A percentile compares a stretch with the other conserved stretches of the same genome.
Conservation (phyloP, 2,888 invertebrate species). For the Leptogaster cylindrica region DNA sequence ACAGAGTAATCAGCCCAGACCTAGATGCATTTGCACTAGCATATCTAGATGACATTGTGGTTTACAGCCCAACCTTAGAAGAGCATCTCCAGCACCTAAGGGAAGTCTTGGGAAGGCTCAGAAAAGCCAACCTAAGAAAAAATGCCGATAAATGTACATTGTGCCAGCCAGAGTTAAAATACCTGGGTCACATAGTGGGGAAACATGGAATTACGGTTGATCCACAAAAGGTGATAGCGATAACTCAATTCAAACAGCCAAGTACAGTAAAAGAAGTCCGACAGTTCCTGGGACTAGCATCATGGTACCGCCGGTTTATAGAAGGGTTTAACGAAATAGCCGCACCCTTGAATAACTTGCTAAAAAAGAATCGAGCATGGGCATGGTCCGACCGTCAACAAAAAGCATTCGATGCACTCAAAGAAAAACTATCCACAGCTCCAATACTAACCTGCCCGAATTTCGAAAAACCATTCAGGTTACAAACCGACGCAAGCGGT, state of each 20-base stretch:
- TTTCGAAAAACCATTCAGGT: background rate
- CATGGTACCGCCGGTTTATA: constrained; percentile 21
- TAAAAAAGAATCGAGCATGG: constrained; percentile 19
- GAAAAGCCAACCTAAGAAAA: background rate
- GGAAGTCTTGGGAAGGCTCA: too few species aligned
- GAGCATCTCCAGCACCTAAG: too few species aligned
- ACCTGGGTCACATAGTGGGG: constrained; percentile 11
- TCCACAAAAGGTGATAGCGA: constrained; percentile 14
- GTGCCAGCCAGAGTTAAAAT: background rate
- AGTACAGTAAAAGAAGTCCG: background rate
- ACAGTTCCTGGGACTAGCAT: background rate
- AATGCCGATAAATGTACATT: background rate
- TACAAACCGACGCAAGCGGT: background rate
- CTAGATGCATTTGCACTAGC: too few species aligned
- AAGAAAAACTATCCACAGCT: constrained; percentile 12
- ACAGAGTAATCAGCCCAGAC: too few species aligned
- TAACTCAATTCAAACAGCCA: background rate
- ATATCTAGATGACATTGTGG: too few species aligned
- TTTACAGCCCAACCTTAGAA: too few species aligned
- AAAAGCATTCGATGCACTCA: background rate
- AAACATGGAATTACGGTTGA: background rate
- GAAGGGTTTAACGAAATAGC: background rate
- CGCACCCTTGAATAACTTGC: background rate
- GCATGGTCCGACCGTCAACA: background rate
- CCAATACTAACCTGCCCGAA: constrained; percentile 13